phyloP scores from a whole-genome alignment of 2,113 vertebrate genomes.

The Maccullochella peelii region DNA sequence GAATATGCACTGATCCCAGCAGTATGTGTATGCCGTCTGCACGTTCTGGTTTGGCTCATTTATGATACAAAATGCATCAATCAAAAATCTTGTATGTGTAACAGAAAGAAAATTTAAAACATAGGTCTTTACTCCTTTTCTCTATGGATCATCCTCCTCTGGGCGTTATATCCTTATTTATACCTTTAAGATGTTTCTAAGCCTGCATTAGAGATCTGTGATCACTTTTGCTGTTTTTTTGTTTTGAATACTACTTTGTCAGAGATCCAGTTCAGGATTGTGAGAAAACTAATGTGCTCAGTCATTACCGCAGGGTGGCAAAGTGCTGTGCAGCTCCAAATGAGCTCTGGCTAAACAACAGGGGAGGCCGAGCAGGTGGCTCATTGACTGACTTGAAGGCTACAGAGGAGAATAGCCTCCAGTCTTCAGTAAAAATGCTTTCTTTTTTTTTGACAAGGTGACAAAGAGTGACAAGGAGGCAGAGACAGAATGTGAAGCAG shows the following conservation, averaged over 20 bases:
- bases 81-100: neutral
- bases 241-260: neutral
- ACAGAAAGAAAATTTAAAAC: neutral
- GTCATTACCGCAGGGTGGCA: conserved; percentile 18
- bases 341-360: conserved; percentile 45
- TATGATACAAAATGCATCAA: neutral
- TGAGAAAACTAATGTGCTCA: conserved; percentile 31
- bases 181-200: neutral
- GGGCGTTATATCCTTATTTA: neutral
- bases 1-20: neutral
- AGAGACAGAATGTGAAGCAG: neutral
- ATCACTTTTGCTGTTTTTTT: neutral
- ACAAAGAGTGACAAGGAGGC: neutral
- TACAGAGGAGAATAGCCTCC: conserved; percentile 24
- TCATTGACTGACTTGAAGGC: conserved; percentile 24
- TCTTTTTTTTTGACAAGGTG: neutral
- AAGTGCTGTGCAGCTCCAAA: conserved; percentile 36
- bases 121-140: neutral
- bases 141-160: neutral
- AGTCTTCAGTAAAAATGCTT: conserved; percentile 24
- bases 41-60: neutral
- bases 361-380: conserved; percentile 48
- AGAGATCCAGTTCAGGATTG: neutral
- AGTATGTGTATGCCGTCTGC: neutral
- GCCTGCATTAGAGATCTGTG: neutral